phyloP scores from a whole-genome alignment of 1,140 invertebrate species.

The Pectinophora gossypiella region DNA sequence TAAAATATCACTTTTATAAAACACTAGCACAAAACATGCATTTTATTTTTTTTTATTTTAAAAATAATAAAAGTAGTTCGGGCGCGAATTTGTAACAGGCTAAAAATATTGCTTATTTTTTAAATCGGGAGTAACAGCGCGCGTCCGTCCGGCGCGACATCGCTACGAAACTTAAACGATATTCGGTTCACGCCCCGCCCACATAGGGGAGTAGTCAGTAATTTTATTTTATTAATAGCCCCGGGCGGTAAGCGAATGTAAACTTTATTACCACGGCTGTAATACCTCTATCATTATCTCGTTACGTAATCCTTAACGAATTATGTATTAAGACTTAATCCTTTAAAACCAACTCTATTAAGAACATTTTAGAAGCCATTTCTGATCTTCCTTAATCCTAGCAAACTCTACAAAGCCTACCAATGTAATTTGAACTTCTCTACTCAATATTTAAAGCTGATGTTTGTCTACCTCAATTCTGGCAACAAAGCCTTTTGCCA shows the following conservation, averaged over 20 bases:
- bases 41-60: neutral
- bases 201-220: neutral
- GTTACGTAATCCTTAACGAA: neutral
- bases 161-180: neutral
- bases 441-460: neutral
- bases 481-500: conserved; percentile 7
- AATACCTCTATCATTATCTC: conserved; percentile 45
- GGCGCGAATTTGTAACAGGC: neutral
- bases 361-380: no score
- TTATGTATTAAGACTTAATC: neutral
- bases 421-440: neutral
- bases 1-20: neutral
- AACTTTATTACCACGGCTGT: conserved; percentile 50
- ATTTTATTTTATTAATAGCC: conserved; percentile 60
- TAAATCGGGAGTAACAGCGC: neutral
- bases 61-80: no score
- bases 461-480: neutral
- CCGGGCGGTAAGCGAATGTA: conserved; percentile 48
- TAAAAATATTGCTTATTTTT: neutral
- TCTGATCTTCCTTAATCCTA: no score
- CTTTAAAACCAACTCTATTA: neutral
- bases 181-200: neutral
- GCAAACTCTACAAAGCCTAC: no score
- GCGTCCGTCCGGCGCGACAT: neutral
- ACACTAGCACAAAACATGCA: neutral